phyloP scores from a whole-genome alignment of 2,797 vertebrate genomes.

The Florisuga fusca region DNA sequence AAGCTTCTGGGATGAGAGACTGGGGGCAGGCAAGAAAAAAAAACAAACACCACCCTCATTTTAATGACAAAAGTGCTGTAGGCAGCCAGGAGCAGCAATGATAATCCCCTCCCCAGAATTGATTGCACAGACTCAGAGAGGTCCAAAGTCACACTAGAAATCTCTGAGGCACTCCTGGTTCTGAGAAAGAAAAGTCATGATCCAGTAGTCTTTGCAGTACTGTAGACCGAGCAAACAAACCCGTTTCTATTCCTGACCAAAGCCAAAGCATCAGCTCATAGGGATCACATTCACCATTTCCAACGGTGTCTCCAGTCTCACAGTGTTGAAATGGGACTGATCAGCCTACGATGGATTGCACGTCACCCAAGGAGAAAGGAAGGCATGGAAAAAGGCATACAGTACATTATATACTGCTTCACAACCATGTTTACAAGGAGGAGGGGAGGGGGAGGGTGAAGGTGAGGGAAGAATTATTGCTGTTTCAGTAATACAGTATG shows the following conservation, averaged over 20 bases:
- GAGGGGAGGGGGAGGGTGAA: conserved; percentile 24
- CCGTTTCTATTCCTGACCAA: conserved; percentile 80
- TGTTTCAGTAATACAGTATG: conserved; percentile 85
- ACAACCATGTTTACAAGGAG: conserved; percentile 73
- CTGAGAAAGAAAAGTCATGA: conserved; percentile 79
- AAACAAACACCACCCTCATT: conserved; percentile 63
- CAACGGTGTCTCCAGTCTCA: conserved; percentile 77
- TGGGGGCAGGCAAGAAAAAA: conserved; percentile 48
- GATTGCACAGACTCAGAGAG: conserved; percentile 83
- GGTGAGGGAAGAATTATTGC: conserved; percentile 88
- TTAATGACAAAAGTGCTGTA: conserved; percentile 78
- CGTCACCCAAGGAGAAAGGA: conserved; percentile 88
- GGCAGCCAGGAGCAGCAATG: conserved; percentile 72
- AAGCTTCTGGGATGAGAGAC: conserved; percentile 65
- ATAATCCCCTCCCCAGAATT: conserved; percentile 68
- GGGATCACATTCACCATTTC: conserved; percentile 84
- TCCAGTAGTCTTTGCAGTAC: conserved; percentile 82
- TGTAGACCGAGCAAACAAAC: conserved; percentile 79
- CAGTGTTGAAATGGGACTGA: conserved; percentile 86
- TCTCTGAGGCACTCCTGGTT: conserved; percentile 87
- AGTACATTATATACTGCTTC: conserved; percentile 78
- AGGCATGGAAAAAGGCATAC: conserved; percentile 81
- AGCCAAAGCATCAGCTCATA: conserved; percentile 81
- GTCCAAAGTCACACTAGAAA: conserved; percentile 80
- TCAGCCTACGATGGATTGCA: conserved; percentile 90